These are phyloP conservation scores for Catharus bicknelli DNA, from an alignment of 2,113 vertebrate genomes.

Conservation along the genomic window DNA sequence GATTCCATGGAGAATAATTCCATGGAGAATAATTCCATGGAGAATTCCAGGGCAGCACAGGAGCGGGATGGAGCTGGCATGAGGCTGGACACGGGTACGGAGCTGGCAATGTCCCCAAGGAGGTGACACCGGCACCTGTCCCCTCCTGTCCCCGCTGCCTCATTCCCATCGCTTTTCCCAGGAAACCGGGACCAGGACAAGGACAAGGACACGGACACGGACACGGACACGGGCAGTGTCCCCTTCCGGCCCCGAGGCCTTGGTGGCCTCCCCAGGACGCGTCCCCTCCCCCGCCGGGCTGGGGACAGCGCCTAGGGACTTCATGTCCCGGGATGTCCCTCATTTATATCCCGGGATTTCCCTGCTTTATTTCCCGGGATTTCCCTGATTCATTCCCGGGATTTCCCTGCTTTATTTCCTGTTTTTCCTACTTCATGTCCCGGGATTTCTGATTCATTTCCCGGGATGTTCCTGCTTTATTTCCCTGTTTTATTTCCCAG, in stretches of 20 bases:
- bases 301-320: not conserved
- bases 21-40: no score
- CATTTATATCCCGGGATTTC: no score
- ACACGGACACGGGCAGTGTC: rapidly evolving
- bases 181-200: not conserved
- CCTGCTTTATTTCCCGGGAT: no score
- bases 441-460: no score
- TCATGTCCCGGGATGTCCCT: no score
- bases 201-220: not conserved
- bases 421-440: no score
- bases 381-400: no score
- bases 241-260: not conserved
- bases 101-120: not conserved
- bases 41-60: not conserved
- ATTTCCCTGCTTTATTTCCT: no score
- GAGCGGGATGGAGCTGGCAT: not conserved
- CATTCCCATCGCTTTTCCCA: not conserved
- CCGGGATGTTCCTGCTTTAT: no score
- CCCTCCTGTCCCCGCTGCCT: not conserved
- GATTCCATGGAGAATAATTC: not conserved
- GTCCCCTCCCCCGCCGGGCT: not conserved
- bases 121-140: not conserved
- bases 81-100: not conserved
- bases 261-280: not conserved
- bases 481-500: no score